These are phyloP conservation scores for Volucella inflata DNA, from an alignment of 2,888 invertebrate genomes.

Conservation along the genomic window DNA sequence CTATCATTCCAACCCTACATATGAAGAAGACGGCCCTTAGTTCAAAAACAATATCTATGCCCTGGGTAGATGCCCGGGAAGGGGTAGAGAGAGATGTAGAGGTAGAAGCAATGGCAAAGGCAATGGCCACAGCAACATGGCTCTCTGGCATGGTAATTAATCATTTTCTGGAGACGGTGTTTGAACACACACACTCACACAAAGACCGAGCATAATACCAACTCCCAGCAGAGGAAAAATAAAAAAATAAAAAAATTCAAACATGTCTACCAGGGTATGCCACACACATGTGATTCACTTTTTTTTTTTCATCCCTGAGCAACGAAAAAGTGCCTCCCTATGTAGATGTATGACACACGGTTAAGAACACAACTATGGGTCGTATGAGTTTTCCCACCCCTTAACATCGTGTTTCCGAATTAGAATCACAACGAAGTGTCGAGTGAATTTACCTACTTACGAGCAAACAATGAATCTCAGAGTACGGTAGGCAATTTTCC, in stretches of 20 bases:
- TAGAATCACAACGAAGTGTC: conserved; percentile 75
- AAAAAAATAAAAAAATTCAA: conserved; percentile 42
- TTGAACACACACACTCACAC: conserved; percentile 44
- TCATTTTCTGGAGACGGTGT: conserved; percentile 67
- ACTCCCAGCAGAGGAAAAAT: background rate
- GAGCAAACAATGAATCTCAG: conserved; percentile 72
- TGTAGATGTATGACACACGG: background rate
- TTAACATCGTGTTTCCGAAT: conserved; percentile 58
- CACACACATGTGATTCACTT: conserved; percentile 55
- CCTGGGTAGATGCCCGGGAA: background rate
- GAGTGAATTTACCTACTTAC: conserved; percentile 76
- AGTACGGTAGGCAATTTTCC: conserved; percentile 66
- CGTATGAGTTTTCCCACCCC: conserved; percentile 44
- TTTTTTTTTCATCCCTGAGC: conserved; percentile 19
- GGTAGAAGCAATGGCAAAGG: conserved; percentile 37
- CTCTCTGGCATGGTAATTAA: conserved; percentile 74
- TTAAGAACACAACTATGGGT: too few relatives aligned
- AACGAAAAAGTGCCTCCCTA: conserved; percentile 8
- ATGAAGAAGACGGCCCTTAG: too few relatives aligned
- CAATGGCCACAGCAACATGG: conserved; percentile 76
- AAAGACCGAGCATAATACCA: background rate
- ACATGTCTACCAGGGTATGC: conserved; percentile 66
- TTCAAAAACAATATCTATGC: too few relatives aligned
- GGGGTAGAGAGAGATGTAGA: conserved; percentile 16
- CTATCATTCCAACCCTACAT: background rate